Evolutionary conservation across 1,140 invertebrate genomes (phyloP), one percentile per base, ranked within the genome.

Genomic region (Hesperophylax magnus): DNA sequence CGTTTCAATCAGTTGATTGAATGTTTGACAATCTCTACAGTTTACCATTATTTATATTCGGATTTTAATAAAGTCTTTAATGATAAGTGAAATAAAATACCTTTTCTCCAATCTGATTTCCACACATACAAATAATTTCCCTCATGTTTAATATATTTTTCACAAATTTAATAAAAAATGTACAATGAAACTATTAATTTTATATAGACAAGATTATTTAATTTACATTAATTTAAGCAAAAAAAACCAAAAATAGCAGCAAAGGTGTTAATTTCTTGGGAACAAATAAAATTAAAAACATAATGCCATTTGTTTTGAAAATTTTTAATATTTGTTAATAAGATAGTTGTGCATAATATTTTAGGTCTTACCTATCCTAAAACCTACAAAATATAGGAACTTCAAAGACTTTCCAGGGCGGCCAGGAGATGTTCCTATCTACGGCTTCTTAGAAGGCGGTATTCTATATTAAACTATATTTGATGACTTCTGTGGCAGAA

Each of bases 51-150:
- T 3, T 6, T 0, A 20, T 5, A 20, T 14, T n/a, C 5, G 5
- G 5, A 56, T 56, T 56, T 9, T n/a, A n/a, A n/a, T 56, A n/a
- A 20, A n/a, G 18, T 56, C n/a, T 17, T 3, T 6, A 17, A n/a
- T n/a, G n/a, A 56, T 56, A n/a, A 17, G 3, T 56, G 17, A 22
- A 22, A 58, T 58, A 11, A 18, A 22, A 22, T 72, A 72, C 69
- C 69, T 72, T 53, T 53, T 72, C 39, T n/a, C 69, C 39, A 6
- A 72, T 72, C 24, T 72, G 69, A 54, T 72, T 72, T 53, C 69
- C 34, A 20, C 69, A 52, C 14, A 11, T 6, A 53, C n/a, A 0
- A 20, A 53, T 20, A 53, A 72, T 72, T 72, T 72, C 34, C 39
- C 56, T 58, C 56, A 58, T 58, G 56, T 58, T 20, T 58, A 18